Evolutionary conservation across 1,140 invertebrate genomes (phyloP).

Genomic region (Leptonema lineaticorne): DNA sequence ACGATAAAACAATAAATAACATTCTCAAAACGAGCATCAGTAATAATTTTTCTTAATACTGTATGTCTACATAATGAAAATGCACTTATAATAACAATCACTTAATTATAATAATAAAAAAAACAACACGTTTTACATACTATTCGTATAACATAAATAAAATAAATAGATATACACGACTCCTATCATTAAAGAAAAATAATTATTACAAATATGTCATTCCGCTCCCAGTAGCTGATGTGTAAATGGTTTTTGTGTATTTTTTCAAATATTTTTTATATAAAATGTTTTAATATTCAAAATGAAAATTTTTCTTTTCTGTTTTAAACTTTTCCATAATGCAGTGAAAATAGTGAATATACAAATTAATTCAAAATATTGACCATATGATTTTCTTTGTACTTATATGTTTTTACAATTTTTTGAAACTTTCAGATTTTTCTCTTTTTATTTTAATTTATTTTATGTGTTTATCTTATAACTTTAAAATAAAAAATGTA

Average conservation of each 20-base stretch:
- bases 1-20: background rate
- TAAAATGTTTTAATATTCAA: slow-evolving; percentile 1
- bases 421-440: background rate
- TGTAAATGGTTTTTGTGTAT: background rate
- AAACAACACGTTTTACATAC: background rate
- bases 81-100: slow-evolving; percentile 19
- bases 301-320: background rate
- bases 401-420: background rate
- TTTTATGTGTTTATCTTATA: background rate
- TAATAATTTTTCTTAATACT: slow-evolving; percentile 9
- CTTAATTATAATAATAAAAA: slow-evolving; percentile 6
- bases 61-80: background rate
- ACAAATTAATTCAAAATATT: background rate
- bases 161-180: background rate
- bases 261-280: slow-evolving; percentile 1
- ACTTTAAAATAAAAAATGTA: no score
- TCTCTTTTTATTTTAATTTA: background rate
- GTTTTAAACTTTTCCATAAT: background rate
- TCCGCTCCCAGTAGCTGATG: slow-evolving; percentile 1
- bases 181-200: background rate
- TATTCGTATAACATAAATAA: background rate
- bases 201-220: slow-evolving; percentile 1
- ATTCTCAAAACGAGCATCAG: background rate
- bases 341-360: background rate
- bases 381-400: background rate